Percentiles rank a stretch among this genome's conserved stretches.
phyloP scores from a whole-genome alignment of 2,888 invertebrate species.

The Lacanobia oleracea region DNA sequence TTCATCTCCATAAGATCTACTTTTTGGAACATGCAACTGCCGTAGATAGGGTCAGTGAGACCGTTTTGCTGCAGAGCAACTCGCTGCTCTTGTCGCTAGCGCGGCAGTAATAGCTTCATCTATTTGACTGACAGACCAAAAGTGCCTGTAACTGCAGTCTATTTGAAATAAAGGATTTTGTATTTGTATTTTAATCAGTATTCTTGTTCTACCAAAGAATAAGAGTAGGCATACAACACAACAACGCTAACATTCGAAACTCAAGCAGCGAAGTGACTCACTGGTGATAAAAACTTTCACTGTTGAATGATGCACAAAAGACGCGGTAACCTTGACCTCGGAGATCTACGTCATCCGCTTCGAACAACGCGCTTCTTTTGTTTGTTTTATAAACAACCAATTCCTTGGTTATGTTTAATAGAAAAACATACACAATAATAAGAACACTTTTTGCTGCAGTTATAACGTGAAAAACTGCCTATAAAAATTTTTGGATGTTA shows the following conservation, averaged over 20 bases:
- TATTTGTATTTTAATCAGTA: too few relatives aligned
- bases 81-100: too few relatives aligned
- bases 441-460: slow-evolving; percentile 8
- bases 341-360: slow-evolving; percentile 27
- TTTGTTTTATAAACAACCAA: slow-evolving; percentile 29
- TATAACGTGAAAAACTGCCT: not conserved
- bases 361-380: slow-evolving; percentile 39
- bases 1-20: too few relatives aligned
- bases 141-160: too few relatives aligned
- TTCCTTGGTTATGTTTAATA: not conserved
- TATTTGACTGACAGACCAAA: too few relatives aligned
- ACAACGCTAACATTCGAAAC: slow-evolving; percentile 12
- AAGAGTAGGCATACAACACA: not conserved
- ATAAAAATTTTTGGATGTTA: not conserved
- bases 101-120: too few relatives aligned
- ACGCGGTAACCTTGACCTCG: slow-evolving; percentile 42
- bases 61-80: too few relatives aligned
- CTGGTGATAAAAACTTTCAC: slow-evolving; percentile 48
- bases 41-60: too few relatives aligned
- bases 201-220: not conserved
- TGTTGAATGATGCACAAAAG: slow-evolving; percentile 29
- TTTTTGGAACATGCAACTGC: too few relatives aligned
- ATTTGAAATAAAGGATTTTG: too few relatives aligned
- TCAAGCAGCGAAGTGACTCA: slow-evolving; percentile 27
- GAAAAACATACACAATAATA: not conserved